A percentile compares a stretch with the other conserved stretches of the same genome.
Conservation (phyloP, 2,113 vertebrate genomes). For the Acanthochromis polyacanthus region DNA sequence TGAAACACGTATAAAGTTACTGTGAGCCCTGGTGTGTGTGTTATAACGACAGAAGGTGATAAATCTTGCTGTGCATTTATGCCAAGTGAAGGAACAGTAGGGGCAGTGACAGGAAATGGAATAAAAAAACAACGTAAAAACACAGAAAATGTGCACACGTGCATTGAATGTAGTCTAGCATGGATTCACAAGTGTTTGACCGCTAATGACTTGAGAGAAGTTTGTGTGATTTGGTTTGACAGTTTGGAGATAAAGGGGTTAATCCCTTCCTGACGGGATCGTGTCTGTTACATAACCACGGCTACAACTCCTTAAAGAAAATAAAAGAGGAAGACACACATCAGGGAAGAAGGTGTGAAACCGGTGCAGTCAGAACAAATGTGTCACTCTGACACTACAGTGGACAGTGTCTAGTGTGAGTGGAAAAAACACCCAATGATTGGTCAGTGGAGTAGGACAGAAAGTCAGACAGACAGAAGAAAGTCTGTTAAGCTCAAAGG, state of each 20-base stretch:
- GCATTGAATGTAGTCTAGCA: conserved; percentile 24
- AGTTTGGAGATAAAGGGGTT: conserved; percentile 65
- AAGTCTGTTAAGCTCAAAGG: background rate
- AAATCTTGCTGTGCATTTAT: background rate
- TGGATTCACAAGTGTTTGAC: background rate
- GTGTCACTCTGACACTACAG: background rate
- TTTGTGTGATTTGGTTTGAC: conserved; percentile 62
- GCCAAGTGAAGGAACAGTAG: background rate
- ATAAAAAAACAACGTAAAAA: background rate
- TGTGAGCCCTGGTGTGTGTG: background rate
- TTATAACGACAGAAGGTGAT: background rate
- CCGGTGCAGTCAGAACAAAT: background rate
- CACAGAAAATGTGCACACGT: background rate
- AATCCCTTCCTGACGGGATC: conserved; percentile 58
- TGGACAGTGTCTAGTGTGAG: background rate
- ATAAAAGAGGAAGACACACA: conserved; percentile 20
- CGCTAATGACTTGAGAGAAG: conserved; percentile 20
- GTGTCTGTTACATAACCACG: conserved; percentile 53
- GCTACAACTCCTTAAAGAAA: conserved; percentile 28
- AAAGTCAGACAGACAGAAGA: too few species aligned
- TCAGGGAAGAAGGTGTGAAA: background rate
- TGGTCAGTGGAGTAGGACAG: too few species aligned
- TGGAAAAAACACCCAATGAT: background rate
- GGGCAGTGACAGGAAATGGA: background rate
- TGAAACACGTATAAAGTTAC: conserved; percentile 15